These are phyloP conservation scores for Dinoponera quadriceps DNA, from an alignment of 1,140 invertebrate species.

Conservation along the genomic window DNA sequence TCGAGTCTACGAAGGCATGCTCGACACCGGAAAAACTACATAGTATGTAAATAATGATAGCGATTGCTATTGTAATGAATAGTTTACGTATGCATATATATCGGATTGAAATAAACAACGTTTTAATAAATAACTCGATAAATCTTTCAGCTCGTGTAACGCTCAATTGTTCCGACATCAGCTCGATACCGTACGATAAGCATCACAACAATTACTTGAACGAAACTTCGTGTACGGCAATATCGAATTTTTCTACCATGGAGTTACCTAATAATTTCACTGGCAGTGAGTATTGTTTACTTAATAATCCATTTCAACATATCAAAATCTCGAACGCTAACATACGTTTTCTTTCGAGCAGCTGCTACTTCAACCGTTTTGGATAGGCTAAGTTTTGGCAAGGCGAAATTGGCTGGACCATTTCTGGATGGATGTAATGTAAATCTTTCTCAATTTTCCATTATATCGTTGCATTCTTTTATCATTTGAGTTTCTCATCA, in stretches of 20 bases:
- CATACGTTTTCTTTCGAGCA: slow-evolving; percentile 17
- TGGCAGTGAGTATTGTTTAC: slow-evolving; percentile 29
- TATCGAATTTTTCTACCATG: slow-evolving; percentile 61
- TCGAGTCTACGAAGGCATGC: slow-evolving; percentile 85
- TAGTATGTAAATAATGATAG: slow-evolving; percentile 64
- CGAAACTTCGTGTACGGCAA: slow-evolving; percentile 53
- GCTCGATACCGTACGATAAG: slow-evolving; percentile 57
- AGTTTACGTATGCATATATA: no score
- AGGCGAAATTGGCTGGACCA: slow-evolving; percentile 90
- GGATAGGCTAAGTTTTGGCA: slow-evolving; percentile 87
- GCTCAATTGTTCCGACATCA: slow-evolving; percentile 64
- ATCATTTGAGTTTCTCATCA: neutral
- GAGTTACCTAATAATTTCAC: slow-evolving; percentile 46
- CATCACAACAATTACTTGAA: slow-evolving; percentile 54
- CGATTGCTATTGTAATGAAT: neutral
- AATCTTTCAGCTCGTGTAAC: slow-evolving; percentile 27
- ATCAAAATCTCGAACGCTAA: slow-evolving; percentile 69
- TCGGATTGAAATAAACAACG: neutral
- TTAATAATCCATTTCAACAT: slow-evolving; percentile 67
- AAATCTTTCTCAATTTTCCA: slow-evolving; percentile 37
- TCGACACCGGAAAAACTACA: slow-evolving; percentile 86
- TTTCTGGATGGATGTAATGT: slow-evolving; percentile 95
- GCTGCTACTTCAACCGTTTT: slow-evolving; percentile 74
- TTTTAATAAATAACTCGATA: no score
- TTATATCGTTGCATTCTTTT: neutral